phyloP scores from a whole-genome alignment of 2,113 vertebrate genomes.

The Rhea pennata region DNA sequence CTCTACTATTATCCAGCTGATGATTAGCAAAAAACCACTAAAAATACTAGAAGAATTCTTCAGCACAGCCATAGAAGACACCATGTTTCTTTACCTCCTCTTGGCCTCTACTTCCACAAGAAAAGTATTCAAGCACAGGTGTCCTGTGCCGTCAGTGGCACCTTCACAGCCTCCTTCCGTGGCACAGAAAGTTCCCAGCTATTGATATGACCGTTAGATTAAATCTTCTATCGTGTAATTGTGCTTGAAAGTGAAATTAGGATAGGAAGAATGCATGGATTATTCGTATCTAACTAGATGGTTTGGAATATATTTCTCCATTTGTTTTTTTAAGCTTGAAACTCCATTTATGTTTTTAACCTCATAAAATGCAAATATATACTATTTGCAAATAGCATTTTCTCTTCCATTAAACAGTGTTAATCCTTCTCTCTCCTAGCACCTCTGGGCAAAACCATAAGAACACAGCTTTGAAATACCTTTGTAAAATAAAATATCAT shows the following conservation, averaged over 20 bases:
- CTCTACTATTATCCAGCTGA: not conserved
- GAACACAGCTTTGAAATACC: not conserved
- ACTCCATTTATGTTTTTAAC: not conserved
- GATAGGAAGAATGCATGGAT: not conserved
- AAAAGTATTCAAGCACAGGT: not conserved
- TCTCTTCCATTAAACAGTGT: not conserved
- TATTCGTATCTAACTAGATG: not conserved
- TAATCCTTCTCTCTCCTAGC: not conserved
- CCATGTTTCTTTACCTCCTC: not conserved
- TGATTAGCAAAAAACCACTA: not conserved
- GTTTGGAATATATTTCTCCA: not conserved
- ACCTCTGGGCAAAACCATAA: not conserved
- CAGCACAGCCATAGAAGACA: not conserved
- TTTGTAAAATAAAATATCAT: not conserved
- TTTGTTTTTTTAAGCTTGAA: not conserved
- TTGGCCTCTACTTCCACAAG: not conserved
- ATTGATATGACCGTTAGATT: accelerated
- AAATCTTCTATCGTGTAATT: not conserved
- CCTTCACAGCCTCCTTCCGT: accelerated
- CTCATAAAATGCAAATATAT: not conserved
- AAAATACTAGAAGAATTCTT: not conserved
- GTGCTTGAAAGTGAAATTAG: not conserved
- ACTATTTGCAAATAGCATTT: not conserved
- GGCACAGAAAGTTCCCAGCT: accelerated
- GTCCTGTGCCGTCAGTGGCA: not conserved